Conservation (phyloP, 2,888 invertebrate species). For the Thecocarcelia acutangulata region DNA sequence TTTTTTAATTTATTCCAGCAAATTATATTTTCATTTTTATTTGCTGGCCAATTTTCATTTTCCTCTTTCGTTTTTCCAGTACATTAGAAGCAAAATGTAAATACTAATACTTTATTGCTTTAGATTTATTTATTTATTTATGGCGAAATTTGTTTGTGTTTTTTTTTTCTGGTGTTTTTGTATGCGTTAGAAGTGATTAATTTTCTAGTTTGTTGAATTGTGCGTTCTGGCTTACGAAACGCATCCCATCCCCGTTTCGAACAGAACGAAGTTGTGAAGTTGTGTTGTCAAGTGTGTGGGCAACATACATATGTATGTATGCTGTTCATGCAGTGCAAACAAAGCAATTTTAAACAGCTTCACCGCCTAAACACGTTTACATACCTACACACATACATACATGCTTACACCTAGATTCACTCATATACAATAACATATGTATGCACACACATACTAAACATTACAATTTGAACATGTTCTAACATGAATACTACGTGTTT, state of each 20-base stretch:
- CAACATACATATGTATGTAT: too few species aligned
- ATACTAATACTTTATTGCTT: conserved; percentile 14
- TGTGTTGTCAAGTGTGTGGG: conserved; percentile 40
- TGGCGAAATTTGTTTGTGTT: not conserved
- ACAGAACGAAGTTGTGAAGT: not conserved
- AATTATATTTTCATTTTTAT: conserved; percentile 38
- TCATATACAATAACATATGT: not conserved
- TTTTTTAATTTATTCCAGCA: too few species aligned
- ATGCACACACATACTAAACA: conserved; percentile 4
- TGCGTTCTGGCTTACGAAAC: not conserved
- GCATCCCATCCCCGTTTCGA: conserved; percentile 2
- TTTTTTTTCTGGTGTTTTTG: not conserved
- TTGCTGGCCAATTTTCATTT: conserved; percentile 29
- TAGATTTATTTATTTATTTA: conserved; percentile 4
- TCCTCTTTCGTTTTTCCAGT: too few species aligned
- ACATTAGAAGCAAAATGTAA: not conserved
- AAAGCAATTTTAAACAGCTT: conserved; percentile 4
- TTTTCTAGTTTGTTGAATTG: conserved; percentile 57
- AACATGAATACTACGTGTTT: conserved; percentile 63
- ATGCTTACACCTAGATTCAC: not conserved
- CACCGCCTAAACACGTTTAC: not conserved
- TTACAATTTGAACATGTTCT: conserved; percentile 54
- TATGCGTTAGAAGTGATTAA: conserved; percentile 54
- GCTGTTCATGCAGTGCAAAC: conserved; percentile 10
- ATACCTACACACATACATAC: not conserved